Base-by-base conservation (phyloP, 2,888 invertebrate species). In the Caenorhabditis angaria region DNA sequence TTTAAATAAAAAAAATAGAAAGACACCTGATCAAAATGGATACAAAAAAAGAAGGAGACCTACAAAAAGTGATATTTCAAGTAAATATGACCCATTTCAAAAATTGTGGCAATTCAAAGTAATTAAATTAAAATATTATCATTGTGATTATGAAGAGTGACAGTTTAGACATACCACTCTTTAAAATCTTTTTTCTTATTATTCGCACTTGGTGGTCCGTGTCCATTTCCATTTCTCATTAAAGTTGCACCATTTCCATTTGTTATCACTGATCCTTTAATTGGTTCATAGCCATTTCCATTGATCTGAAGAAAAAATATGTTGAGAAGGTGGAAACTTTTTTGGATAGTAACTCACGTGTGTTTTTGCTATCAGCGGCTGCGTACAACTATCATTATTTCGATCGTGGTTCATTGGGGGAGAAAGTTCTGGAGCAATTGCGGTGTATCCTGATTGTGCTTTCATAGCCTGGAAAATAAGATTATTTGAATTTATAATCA, bases 111-210 rank as follows among this genome's bases (percentile, higher is more conserved):
- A 41, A 41, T 41, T 41, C 18, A 3, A 18, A 18, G 18, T n/a
- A n/a, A n/a, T n/a, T n/a, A n/a, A n/a, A n/a, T n/a, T n/a, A n/a
- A 18, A 32, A 32, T 8, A 32, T 10, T 32, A 32, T 12, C 5
- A 18, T 12, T 3, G 41, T 14, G 18, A 41, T 48, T 4, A 18
- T 5, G 22, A 51, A 18, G 25, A 22, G 51, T n/a, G 4, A n/a
- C 12, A 5, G 6, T 18, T 76, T 69, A 84, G 64, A 85, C 84
- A 69, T 85, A 85, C 85, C 85, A 85, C 78, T 85, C 85, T 62
- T 85, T 85, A 72, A 85, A 85, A 69, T 85, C 85, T 61, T 84
- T 85, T 71, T 83, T 83, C 70, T 81, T 79, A 10, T 69, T 78
- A n/a, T 56, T 48, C 54, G 69, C 73, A 60, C 65, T 63, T 27